Conservation (phyloP, 2,113 vertebrate species). For the Glaucomys volans region DNA sequence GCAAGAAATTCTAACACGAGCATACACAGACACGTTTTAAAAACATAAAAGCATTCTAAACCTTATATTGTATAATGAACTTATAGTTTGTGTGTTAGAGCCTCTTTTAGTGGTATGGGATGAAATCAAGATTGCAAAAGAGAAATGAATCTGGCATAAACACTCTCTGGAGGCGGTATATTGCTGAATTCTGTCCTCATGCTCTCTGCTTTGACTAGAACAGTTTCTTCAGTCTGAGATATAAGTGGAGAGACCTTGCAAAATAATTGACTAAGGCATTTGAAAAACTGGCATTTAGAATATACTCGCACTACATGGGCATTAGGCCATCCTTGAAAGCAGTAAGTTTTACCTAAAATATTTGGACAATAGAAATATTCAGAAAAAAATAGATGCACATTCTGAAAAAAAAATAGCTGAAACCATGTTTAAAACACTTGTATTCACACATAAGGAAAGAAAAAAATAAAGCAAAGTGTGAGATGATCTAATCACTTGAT, state of each 20-base stretch:
- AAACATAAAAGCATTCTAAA: background rate
- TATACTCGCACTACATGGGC: background rate
- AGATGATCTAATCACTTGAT: background rate
- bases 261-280: background rate
- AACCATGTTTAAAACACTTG: background rate
- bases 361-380: background rate
- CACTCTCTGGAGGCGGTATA: background rate
- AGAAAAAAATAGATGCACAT: background rate
- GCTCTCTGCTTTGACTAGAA: background rate
- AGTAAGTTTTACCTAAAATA: background rate
- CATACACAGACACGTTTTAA: background rate
- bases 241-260: background rate
- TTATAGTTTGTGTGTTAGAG: background rate
- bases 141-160: background rate
- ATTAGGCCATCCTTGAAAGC: background rate
- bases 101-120: background rate
- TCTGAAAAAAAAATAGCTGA: background rate
- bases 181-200: background rate
- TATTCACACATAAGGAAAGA: background rate
- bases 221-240: background rate
- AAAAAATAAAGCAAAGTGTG: background rate
- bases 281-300: background rate
- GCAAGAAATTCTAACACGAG: background rate
- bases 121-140: background rate
- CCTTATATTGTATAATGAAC: background rate